Conservation (phyloP, 2,797 vertebrate species). For the Leuciscus waleckii region DNA sequence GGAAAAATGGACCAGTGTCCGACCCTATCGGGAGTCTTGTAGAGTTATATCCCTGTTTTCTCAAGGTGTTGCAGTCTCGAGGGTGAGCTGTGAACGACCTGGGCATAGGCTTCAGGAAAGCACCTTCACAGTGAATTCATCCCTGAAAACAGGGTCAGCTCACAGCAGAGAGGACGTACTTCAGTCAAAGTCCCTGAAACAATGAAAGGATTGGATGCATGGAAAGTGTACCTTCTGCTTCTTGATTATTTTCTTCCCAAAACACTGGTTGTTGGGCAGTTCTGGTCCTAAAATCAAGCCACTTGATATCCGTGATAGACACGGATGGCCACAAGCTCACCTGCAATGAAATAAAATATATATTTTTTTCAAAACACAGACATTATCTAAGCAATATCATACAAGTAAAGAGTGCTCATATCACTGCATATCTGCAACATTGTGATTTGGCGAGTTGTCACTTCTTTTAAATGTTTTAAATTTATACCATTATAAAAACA, state of each 20-base stretch:
- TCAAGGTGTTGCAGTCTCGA: slow-evolving; percentile 72
- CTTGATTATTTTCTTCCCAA: neutral
- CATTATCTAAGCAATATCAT: neutral
- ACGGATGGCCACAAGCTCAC: neutral
- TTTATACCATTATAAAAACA: neutral
- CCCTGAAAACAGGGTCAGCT: slow-evolving; percentile 44
- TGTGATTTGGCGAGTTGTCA: neutral
- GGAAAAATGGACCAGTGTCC: slow-evolving; percentile 51
- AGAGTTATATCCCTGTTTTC: slow-evolving; percentile 70
- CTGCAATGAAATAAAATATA: neutral
- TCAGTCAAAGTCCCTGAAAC: neutral
- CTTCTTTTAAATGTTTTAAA: neutral
- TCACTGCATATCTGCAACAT: neutral
- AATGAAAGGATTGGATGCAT: neutral
- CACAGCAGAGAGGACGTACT: neutral
- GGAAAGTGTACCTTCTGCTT: neutral
- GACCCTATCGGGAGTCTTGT: slow-evolving; percentile 66
- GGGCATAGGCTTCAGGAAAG: slow-evolving; percentile 44
- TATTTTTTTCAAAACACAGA: neutral
- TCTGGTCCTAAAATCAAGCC: neutral
- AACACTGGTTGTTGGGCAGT: neutral
- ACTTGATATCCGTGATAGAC: too few species aligned
- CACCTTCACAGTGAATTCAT: slow-evolving; percentile 52
- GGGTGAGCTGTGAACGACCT: slow-evolving; percentile 56
- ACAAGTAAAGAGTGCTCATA: neutral